Evolutionary conservation across 2,888 invertebrate genomes (phyloP).

Genomic region (Leptinotarsa haldemani): DNA sequence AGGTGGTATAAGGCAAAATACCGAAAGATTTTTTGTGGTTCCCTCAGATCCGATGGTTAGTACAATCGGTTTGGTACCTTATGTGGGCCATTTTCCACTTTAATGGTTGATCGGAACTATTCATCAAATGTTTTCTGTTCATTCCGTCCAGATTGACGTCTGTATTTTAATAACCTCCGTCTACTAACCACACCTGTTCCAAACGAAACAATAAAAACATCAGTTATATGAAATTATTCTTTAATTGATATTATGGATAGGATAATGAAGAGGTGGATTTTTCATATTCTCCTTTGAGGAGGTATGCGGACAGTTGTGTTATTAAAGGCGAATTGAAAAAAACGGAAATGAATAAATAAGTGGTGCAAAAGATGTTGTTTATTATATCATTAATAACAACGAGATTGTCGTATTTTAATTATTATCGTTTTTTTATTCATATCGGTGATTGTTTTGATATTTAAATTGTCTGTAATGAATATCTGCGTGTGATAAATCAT

Average conservation of each 20-base stretch:
- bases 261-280: constrained; percentile 37
- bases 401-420: constrained; percentile 27
- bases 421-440: constrained; percentile 27
- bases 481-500: constrained; percentile 26
- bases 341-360: constrained; percentile 36
- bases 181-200: constrained; percentile 35
- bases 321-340: constrained; percentile 26
- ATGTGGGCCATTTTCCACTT: not conserved
- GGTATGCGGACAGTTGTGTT: constrained; percentile 21
- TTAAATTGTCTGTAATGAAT: constrained; percentile 24
- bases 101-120: not conserved
- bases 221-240: constrained; percentile 37
- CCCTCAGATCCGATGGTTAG: too few relatives aligned
- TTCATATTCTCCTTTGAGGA: constrained; percentile 28
- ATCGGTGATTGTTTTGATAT: constrained; percentile 29
- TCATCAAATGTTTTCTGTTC: not conserved
- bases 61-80: too few relatives aligned
- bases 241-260: constrained; percentile 37
- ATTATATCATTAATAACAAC: constrained; percentile 32
- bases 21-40: too few relatives aligned
- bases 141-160: not conserved
- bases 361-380: constrained; percentile 30
- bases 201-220: constrained; percentile 36
- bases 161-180: not conserved
- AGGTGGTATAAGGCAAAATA: too few relatives aligned